Conservation (phyloP, 2,797 vertebrate species). For the Hippocampus kuda region DNA sequence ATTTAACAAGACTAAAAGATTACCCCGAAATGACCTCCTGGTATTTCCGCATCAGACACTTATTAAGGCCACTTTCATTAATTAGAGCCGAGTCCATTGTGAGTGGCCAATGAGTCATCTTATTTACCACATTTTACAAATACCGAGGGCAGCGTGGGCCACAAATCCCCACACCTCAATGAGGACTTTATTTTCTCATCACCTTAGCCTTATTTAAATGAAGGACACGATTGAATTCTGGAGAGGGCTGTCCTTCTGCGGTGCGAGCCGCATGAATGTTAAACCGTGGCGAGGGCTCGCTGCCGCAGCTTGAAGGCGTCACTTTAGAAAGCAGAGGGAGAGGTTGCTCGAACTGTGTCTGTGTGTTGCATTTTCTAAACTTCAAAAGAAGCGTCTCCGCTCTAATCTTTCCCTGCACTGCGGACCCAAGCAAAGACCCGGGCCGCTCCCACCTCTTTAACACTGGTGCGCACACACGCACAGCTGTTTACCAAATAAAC, state of each 20-base stretch:
- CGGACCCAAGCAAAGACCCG: slow-evolving; percentile 43
- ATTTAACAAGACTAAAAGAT: slow-evolving; percentile 51
- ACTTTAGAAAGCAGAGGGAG: slow-evolving; percentile 33
- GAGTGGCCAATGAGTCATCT: slow-evolving; percentile 43
- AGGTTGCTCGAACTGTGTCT: slow-evolving; percentile 12
- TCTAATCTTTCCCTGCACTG: slow-evolving; percentile 66
- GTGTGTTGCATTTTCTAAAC: slow-evolving; percentile 44
- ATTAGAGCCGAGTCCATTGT: slow-evolving; percentile 10
- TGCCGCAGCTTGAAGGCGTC: slow-evolving; percentile 43
- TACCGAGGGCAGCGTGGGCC: slow-evolving; percentile 37
- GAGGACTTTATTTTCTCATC: slow-evolving; percentile 32
- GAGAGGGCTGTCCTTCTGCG: slow-evolving; percentile 6
- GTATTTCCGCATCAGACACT: slow-evolving; percentile 52
- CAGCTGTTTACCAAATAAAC: slow-evolving; percentile 20
- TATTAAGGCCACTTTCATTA: slow-evolving; percentile 40
- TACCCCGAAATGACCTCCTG: slow-evolving; percentile 59
- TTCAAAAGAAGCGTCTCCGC: slow-evolving; percentile 57
- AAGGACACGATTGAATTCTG: slow-evolving; percentile 17
- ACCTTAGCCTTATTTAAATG: slow-evolving; percentile 35
- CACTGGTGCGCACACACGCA: background rate
- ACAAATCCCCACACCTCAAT: slow-evolving; percentile 37
- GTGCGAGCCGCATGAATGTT: slow-evolving; percentile 20
- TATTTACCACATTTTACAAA: slow-evolving; percentile 43
- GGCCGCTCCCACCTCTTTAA: slow-evolving; percentile 37
- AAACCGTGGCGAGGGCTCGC: slow-evolving; percentile 41